These are phyloP conservation scores for Sphaeridia pumilis DNA, from an alignment of 2,888 invertebrate species.

Conservation along the genomic window DNA sequence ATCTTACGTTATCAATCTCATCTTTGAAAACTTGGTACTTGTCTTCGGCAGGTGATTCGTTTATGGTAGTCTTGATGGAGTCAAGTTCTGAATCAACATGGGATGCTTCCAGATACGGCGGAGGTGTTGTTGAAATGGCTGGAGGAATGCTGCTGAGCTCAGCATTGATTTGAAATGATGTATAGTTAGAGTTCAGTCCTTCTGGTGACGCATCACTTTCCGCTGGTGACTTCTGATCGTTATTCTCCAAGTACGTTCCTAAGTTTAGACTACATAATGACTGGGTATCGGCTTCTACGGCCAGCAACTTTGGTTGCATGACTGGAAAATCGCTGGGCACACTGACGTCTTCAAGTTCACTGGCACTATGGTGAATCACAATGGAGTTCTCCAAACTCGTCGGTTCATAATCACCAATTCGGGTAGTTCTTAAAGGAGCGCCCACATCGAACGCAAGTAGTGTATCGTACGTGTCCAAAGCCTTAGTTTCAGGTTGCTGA, in stretches of 20 bases:
- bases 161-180: no score
- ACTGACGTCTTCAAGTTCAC: not conserved
- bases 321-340: conserved; percentile 5
- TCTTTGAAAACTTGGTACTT: conserved; percentile 33
- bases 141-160: no score
- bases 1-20: conserved; percentile 27
- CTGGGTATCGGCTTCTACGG: conserved; percentile 31
- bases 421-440: conserved; percentile 9
- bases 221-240: not conserved
- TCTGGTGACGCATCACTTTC: conserved; percentile 9
- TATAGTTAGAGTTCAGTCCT: no score
- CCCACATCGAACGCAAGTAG: conserved; percentile 1
- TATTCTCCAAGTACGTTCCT: conserved; percentile 22
- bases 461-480: not conserved
- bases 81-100: not conserved
- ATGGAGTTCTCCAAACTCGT: no score
- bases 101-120: not conserved
- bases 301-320: not conserved
- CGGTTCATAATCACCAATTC: conserved; percentile 4
- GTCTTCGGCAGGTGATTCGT: conserved; percentile 14
- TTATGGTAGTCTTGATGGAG: no score
- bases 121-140: not conserved
- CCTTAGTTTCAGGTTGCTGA: no score
- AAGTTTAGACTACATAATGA: conserved; percentile 34
- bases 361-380: not conserved